Conservation (phyloP, 2,113 vertebrate genomes). For the Nibea coibor region DNA sequence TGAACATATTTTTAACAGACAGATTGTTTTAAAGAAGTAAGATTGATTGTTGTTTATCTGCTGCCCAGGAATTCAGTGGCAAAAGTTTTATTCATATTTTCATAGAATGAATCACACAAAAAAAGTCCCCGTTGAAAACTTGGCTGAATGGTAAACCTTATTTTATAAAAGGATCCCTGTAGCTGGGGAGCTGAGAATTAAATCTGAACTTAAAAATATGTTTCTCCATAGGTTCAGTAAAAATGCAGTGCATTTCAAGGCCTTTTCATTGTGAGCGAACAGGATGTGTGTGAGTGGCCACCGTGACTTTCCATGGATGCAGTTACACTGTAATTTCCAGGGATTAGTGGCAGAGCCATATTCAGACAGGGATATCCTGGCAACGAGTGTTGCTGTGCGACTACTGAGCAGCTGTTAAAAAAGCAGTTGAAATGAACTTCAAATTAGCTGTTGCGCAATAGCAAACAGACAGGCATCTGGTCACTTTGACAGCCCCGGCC, state of each 20-base stretch:
- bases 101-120: conserved; percentile 10
- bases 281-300: conserved; percentile 52
- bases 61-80: not conserved
- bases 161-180: conserved; percentile 3
- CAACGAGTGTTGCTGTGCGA: conserved; percentile 46
- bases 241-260: conserved; percentile 45
- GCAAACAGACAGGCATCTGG: conserved; percentile 47
- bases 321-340: conserved; percentile 80
- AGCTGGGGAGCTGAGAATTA: conserved; percentile 21
- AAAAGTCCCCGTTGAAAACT: not conserved
- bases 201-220: conserved; percentile 39
- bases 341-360: conserved; percentile 77
- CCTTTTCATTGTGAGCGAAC: conserved; percentile 42
- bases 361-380: conserved; percentile 67
- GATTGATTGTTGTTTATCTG: not conserved
- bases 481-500: conserved; percentile 45
- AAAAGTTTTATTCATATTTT: conserved; percentile 3
- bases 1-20: not conserved
- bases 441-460: conserved; percentile 48
- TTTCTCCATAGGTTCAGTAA: conserved; percentile 42
- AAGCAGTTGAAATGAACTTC: conserved; percentile 59
- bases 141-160: not conserved
- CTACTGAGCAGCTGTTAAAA: conserved; percentile 56
- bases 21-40: not conserved
- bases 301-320: conserved; percentile 72